Base-by-base conservation (phyloP, 2,797 vertebrate genomes). In the Apogon hyalosoma region DNA sequence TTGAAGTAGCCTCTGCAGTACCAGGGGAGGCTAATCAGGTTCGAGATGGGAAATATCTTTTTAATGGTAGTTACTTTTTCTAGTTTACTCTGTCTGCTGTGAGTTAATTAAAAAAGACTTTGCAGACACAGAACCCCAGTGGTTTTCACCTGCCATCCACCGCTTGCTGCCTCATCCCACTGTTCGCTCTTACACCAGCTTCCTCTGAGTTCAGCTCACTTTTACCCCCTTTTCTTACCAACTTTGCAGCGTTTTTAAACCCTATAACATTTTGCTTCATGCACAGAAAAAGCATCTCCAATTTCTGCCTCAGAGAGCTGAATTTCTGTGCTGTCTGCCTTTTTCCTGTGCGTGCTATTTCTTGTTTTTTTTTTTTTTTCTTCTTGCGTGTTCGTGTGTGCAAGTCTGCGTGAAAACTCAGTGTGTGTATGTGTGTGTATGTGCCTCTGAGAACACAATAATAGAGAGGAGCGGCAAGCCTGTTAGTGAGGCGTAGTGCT, bases 91-190 rank as follows among this genome's bases (percentile, higher is more conserved):
- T 67, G 54, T 84, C 69, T 77, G 77, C 75, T 49, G 62, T 45
- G 59, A 80, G 80, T 80, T 86, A 80, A 90, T 88, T 85, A 84
- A 87, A 85, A 81, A 77, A 56, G 53, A 42, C 66, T 75, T 59
- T 68, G 76, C 82, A 61, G 63, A 79, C 71, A 40, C 63, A 67
- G 76, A 80, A 39, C 77, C 78, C 77, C 64, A 18, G 78, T 57
- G 80, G 78, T 76, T 76, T 70, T 66, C 78, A 74, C 73, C 79
- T 77, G 65, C 58, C 65, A 73, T 83, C 55, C 51, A 55, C 61
- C 68, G 14, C 66, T 58, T 76, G 43, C 56, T 2, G 51, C 63
- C 47, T 69, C 69, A 16, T 79, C 71, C 68, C 40, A 53, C 54
- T 68, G 69, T 40, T 10, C 59, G 50, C 54, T 65, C 71, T 40